Base-by-base conservation (phyloP, 2,797 vertebrate species). In the Sparus aurata region DNA sequence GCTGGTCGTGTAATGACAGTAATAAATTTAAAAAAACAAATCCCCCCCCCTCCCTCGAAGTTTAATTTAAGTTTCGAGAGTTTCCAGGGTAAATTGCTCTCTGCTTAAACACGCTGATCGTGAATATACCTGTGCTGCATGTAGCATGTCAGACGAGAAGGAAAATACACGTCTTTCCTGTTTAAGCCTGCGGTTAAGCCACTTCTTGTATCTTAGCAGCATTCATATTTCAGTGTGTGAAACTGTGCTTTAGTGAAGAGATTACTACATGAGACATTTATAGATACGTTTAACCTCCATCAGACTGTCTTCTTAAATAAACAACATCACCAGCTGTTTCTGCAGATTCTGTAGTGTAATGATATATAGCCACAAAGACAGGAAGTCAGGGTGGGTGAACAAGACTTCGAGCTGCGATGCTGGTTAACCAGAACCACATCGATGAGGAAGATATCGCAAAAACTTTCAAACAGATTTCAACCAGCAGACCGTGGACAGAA, bases 1-100 rank as follows among this genome's bases (percentile, higher is more conserved):
- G 84, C 89, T 88, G 86, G 73, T 91, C 58, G 77, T 84, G 74
- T 94, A 94, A 95, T 94, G 90, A 87, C 68, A 84, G 86, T 80
- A 87, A 93, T 94, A 91, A 65, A 94, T 94, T 89, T 72, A 7
- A 77, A 79, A 88, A 17, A 65, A 65, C 16, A 34, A 63, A 18
- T 15, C 15, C 11, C 25, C 82, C 20, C 22, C 15, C 83, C 38
- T 2, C 38, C 69, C 71, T 67, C 5, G 45, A 75, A 89, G 81
- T 93, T 85, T 67, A 76, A 88, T 92, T 85, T 73, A 84, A 89
- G 82, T 85, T 90, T 73, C 10, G 17, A 70, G 69, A 78, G 53
- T 77, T 80, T 76, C 57, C 65, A 27, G 61, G 30, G 10, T 57
- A 20, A 61, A 55, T 68, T 53, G n/a, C 30, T 64, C 43, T 50